These are phyloP conservation scores for Aleiodes leptofemur DNA, from an alignment of 2,888 invertebrate genomes.

Conservation along the genomic window DNA sequence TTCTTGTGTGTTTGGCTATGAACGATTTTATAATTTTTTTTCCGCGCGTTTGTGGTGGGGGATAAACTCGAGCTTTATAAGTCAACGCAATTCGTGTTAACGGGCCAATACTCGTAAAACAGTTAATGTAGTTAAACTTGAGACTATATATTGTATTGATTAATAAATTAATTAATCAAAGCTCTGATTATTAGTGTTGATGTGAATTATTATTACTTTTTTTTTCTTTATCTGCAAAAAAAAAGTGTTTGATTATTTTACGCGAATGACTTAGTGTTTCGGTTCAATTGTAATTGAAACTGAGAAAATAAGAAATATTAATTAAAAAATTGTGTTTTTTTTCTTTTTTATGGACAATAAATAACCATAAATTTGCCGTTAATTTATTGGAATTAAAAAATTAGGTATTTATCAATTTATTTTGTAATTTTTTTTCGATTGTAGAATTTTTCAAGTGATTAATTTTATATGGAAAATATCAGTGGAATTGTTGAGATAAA, in stretches of 20 bases:
- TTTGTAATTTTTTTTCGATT: too few species aligned
- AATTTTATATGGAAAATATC: not conserved
- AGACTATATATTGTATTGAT: constrained; percentile 8
- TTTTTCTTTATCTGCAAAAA: not conserved
- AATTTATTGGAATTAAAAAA: constrained; percentile 14
- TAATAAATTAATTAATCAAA: not conserved
- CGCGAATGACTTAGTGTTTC: constrained; percentile 25
- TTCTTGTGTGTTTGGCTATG: constrained; percentile 43
- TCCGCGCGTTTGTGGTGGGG: constrained; percentile 65
- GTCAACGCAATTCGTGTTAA: constrained; percentile 66
- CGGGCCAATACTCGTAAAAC: constrained; percentile 73
- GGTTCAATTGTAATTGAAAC: not conserved
- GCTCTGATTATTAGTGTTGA: not conserved
- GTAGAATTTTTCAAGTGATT: not conserved
- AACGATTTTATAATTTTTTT: constrained; percentile 52
- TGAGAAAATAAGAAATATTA: too few species aligned
- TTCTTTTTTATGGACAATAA: not conserved
- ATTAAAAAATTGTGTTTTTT: too few species aligned
- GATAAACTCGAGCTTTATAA: constrained; percentile 71
- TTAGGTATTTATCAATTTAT: not conserved
- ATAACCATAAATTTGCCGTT: constrained; percentile 1
- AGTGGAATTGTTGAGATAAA: not conserved
- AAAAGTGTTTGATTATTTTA: not conserved
- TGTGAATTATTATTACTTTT: not conserved
- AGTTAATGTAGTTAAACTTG: constrained; percentile 64